Evolutionary conservation across 1,140 invertebrate species (phyloP), one percentile per base, ranked within the genome.

Genomic region (Bicyclus anynana): DNA sequence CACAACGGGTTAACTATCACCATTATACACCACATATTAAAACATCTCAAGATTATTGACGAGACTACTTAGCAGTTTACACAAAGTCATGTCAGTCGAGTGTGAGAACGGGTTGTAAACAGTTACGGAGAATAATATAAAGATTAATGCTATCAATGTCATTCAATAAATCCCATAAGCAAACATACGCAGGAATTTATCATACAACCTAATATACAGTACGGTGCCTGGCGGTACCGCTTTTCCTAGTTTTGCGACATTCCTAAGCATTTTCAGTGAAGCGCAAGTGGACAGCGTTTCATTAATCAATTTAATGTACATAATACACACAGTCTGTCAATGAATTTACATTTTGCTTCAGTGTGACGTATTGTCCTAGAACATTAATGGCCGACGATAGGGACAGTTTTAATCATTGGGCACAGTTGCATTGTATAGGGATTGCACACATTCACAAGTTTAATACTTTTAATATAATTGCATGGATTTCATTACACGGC

Each of bases 391-490:
- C 56, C 69, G 37, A 40, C 17, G 59, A 59, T 74, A 74, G 70
- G 74, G 68, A 72, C 73, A 72, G 67, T 65, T 38, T 62, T 71
- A 77, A 58, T 80, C 79, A 86, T 88, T 86, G 85, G 85, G 85
- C 85, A 88, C 85, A 88, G 85, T 88, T 88, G 85, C 80, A 83
- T 88, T 88, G 85, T 87, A 79, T 77, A 77, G 79, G 83, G 76
- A 74, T 74, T 74, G 84, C 82, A 84, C 82, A 76, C 38, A 53
- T 60, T 75, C 72, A 76, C 75, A 66, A 40, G n/a, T n/a, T 53
- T 14, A 21, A 2, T 44, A 53, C 27, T 27, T 51, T 57, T 54
- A 47, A 59, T 58, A 46, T 69, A 67, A 62, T 55, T 74, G 74
- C 77, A 83, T 77, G 74, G 53, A 40, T 47, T 48, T 58, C 63